phyloP scores from a whole-genome alignment of 2,888 invertebrate genomes.

The Cheilosia variabilis region DNA sequence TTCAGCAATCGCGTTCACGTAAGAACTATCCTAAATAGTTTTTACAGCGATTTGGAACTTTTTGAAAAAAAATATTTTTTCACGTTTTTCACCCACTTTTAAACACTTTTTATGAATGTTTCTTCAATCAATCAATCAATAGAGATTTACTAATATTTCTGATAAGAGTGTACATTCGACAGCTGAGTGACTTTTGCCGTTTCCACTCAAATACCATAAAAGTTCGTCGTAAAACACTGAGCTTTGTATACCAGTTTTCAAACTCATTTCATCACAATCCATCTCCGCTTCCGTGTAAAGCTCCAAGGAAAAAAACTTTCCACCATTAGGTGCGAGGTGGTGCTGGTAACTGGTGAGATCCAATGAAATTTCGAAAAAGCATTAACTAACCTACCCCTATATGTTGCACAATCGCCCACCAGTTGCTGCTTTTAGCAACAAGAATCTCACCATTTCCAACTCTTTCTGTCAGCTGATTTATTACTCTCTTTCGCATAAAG shows the following conservation, averaged over 20 bases:
- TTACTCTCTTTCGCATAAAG: slow-evolving; percentile 21
- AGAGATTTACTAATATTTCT: background rate
- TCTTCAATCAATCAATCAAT: no score
- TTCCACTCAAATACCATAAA: background rate
- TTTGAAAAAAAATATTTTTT: no score
- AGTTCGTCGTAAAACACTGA: background rate
- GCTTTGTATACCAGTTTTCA: slow-evolving; percentile 16
- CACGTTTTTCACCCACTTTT: no score
- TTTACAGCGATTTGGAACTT: no score
- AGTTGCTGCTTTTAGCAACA: slow-evolving; percentile 56
- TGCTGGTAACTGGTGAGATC: background rate
- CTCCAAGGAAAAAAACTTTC: background rate
- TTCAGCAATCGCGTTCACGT: no score
- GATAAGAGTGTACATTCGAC: background rate
- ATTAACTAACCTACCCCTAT: slow-evolving; percentile 38
- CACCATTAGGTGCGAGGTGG: background rate
- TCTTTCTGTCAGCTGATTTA: slow-evolving; percentile 10
- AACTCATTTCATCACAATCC: background rate
- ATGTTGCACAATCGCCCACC: slow-evolving; percentile 32
- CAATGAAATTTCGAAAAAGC: slow-evolving; percentile 23
- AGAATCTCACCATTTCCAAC: slow-evolving; percentile 35
- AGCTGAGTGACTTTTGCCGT: background rate
- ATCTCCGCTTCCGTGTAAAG: background rate
- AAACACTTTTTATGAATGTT: no score
- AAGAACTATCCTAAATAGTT: no score